phyloP scores from a whole-genome alignment of 2,797 vertebrate species.

The Chelonia mydas region DNA sequence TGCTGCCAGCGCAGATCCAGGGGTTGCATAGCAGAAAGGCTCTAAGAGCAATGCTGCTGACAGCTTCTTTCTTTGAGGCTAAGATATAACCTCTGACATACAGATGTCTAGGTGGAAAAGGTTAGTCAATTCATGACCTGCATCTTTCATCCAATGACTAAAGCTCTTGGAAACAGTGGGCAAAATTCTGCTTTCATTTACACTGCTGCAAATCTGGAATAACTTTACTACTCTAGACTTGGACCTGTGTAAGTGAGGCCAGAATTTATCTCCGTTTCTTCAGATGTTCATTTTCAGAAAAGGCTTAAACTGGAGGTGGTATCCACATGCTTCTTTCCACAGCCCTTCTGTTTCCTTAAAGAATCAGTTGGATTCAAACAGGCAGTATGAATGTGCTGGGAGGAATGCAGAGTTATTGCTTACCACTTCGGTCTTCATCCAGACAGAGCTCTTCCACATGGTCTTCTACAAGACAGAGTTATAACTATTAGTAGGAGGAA shows the following conservation, averaged over 20 bases:
- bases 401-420: background rate
- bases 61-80: background rate
- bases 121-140: background rate
- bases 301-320: background rate
- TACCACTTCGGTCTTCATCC: background rate
- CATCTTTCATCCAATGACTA: background rate
- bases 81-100: too few relatives aligned
- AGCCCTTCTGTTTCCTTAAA: background rate
- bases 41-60: background rate
- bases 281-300: background rate
- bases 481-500: background rate
- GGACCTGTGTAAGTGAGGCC: background rate
- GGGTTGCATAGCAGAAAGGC: too few relatives aligned
- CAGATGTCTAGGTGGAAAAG: background rate
- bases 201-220: background rate
- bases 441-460: background rate
- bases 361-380: background rate
- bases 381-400: background rate
- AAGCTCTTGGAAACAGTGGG: background rate
- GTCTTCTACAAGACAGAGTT: conserved; percentile 4
- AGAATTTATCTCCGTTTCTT: background rate
- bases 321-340: background rate
- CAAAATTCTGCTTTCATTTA: background rate
- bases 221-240: background rate
- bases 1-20: too few relatives aligned